A percentile compares a stretch with the other conserved stretches of the same genome.
Conservation (phyloP, 2,797 vertebrate genomes). For the Betta splendens region DNA sequence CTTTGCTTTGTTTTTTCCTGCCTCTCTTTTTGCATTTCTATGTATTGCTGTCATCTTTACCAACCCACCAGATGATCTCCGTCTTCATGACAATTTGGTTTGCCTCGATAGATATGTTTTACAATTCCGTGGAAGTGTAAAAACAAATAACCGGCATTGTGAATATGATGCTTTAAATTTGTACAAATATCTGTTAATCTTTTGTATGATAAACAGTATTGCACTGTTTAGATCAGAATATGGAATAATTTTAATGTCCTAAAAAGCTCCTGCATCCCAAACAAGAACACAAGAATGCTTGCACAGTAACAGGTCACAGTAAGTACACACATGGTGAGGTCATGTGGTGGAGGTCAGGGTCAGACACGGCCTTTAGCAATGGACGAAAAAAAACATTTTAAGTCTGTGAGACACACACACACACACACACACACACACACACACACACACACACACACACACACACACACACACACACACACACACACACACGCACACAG, state of each 20-base stretch:
- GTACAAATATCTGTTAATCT: no score
- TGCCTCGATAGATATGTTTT: constrained; percentile 34
- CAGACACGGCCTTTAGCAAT: constrained; percentile 33
- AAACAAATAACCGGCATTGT: no score
- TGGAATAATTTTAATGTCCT: no score
- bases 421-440: constrained; percentile 3
- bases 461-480: constrained; percentile 1
- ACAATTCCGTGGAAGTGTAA: no score
- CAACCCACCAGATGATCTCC: constrained; percentile 26
- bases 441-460: constrained; percentile 19
- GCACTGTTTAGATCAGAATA: no score
- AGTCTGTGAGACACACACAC: constrained; percentile 9
- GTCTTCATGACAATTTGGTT: constrained; percentile 30
- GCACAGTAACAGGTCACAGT: constrained; percentile 28
- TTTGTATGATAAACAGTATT: no score
- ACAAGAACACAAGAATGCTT: not conserved
- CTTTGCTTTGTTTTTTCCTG: constrained; percentile 5
- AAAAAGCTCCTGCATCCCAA: no score
- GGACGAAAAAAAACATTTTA: no score
- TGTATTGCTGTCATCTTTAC: constrained; percentile 36
- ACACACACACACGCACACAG: not conserved
- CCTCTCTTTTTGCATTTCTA: not conserved
- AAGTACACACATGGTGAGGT: constrained; percentile 41
- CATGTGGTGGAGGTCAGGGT: constrained; percentile 53
- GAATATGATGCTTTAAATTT: no score